Evolutionary conservation across 1,140 invertebrate species (phyloP).

Genomic region (Chrysomallon squamiferum): DNA sequence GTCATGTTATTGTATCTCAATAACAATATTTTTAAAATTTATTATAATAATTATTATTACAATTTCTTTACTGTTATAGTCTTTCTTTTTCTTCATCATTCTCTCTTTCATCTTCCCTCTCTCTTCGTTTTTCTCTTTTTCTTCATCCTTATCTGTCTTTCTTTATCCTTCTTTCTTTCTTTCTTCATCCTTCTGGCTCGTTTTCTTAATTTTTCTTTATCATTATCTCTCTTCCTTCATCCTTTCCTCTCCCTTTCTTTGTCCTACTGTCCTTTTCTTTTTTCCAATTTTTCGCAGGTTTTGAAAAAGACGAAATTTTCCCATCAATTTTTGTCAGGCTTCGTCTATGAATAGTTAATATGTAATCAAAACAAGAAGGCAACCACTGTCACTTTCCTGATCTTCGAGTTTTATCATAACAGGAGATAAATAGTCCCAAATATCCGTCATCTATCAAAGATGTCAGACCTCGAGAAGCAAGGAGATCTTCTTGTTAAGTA

Average conservation of each 20-base stretch:
- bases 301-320: too few relatives aligned
- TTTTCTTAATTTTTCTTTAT: neutral
- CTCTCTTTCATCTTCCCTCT: neutral
- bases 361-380: neutral
- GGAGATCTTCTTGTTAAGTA: neutral
- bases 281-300: too few relatives aligned
- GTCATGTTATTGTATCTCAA: too few relatives aligned
- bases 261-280: too few relatives aligned
- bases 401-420: slow-evolving; percentile 5
- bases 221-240: too few relatives aligned
- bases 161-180: neutral
- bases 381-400: neutral
- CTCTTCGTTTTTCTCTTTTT: neutral
- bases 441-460: slow-evolving; percentile 2
- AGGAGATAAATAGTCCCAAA: neutral
- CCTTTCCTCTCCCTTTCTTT: too few relatives aligned
- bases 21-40: too few relatives aligned
- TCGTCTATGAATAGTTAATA: slow-evolving; percentile 3
- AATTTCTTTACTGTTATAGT: neutral
- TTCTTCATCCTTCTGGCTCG: neutral
- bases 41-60: too few relatives aligned
- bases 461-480: neutral
- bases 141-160: neutral
- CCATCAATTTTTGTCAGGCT: slow-evolving; percentile 3
- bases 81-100: neutral